Evolutionary conservation across 2,888 invertebrate genomes (phyloP).

Genomic region (Drosophila pseudotalamancana): DNA sequence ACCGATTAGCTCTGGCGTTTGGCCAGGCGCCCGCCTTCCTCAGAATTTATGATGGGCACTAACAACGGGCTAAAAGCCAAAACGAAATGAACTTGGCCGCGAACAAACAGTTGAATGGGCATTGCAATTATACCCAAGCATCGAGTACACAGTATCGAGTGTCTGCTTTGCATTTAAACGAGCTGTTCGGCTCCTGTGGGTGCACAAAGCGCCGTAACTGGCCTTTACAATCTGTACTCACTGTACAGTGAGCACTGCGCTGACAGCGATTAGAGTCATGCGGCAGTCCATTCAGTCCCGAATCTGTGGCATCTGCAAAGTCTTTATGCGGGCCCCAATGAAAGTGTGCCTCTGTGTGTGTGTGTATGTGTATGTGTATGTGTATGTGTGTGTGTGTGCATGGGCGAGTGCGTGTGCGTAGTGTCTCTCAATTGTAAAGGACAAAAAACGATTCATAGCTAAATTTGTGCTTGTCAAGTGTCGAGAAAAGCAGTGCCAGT

Average conservation of each 20-base stretch:
- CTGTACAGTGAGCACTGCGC: slow-evolving; percentile 11
- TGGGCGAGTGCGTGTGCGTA: too few relatives aligned
- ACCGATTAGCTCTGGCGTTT: slow-evolving; percentile 68
- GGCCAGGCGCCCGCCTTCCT: slow-evolving; percentile 53
- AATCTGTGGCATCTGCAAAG: slow-evolving; percentile 21
- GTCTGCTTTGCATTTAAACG: slow-evolving; percentile 31
- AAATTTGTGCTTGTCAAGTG: too few relatives aligned
- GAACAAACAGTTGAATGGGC: slow-evolving; percentile 74
- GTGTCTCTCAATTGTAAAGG: too few relatives aligned
- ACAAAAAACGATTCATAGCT: too few relatives aligned
- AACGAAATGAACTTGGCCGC: slow-evolving; percentile 60
- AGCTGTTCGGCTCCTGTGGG: slow-evolving; percentile 28
- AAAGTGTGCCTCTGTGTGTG: not conserved
- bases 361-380: too few relatives aligned
- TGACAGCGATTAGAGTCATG: slow-evolving; percentile 26
- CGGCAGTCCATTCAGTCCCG: not conserved
- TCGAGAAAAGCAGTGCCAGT: too few relatives aligned
- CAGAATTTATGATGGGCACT: slow-evolving; percentile 75
- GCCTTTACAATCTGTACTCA: slow-evolving; percentile 10
- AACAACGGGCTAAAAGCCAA: slow-evolving; percentile 63
- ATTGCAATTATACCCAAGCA: slow-evolving; percentile 65
- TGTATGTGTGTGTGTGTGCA: too few relatives aligned
- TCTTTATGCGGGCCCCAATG: not conserved
- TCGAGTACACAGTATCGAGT: slow-evolving; percentile 22
- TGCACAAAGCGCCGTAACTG: slow-evolving; percentile 46